phyloP scores from a whole-genome alignment of 2,888 invertebrate genomes.

The Chrysolina haemoptera region DNA sequence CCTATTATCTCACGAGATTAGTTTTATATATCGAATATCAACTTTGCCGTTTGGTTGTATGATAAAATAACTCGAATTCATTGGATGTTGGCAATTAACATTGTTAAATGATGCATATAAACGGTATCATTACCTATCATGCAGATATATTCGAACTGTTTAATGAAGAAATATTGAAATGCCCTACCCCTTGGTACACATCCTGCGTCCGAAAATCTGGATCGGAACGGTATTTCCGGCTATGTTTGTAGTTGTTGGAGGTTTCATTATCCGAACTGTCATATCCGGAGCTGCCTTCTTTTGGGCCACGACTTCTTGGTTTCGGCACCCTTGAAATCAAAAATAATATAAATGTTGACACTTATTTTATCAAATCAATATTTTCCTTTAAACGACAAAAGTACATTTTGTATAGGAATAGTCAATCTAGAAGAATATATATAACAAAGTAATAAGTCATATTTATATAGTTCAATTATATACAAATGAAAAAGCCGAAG shows the following conservation, averaged over 20 bases:
- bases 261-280: constrained; percentile 91
- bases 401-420: too few species aligned
- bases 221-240: constrained; percentile 87
- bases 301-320: constrained; percentile 75
- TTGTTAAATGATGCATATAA: constrained; percentile 55
- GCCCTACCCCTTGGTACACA: constrained; percentile 70
- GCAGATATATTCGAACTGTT: constrained; percentile 31
- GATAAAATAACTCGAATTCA: neutral
- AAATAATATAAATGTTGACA: too few species aligned
- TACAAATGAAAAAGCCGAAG: too few species aligned
- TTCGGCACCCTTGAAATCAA: constrained; percentile 71
- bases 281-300: constrained; percentile 93
- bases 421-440: too few species aligned
- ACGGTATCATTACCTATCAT: constrained; percentile 46
- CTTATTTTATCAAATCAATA: too few species aligned
- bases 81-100: neutral
- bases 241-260: constrained; percentile 76
- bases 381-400: too few species aligned
- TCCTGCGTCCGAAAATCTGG: constrained; percentile 86
- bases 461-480: too few species aligned
- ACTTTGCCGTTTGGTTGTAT: too few species aligned
- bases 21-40: too few species aligned
- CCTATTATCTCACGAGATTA: neutral
- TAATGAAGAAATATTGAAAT: constrained; percentile 14
- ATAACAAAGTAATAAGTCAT: too few species aligned